Percentiles rank a stretch among this genome's conserved stretches.
These are phyloP conservation scores for Lepidurus packardi DNA, from an alignment of 1,140 invertebrate species.

Conservation along the genomic window DNA sequence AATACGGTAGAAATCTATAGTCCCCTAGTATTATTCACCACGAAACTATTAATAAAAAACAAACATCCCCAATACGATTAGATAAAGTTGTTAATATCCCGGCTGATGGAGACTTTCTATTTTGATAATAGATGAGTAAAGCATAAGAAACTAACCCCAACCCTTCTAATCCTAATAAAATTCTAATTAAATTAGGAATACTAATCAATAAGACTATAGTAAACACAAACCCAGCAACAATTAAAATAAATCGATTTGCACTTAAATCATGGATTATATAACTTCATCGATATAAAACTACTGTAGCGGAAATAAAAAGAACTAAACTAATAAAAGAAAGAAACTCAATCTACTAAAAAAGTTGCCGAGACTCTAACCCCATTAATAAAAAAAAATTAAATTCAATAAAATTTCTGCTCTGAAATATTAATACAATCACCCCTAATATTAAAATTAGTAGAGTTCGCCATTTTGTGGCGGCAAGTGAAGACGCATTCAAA, in stretches of 20 bases:
- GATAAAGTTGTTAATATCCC: too few species aligned
- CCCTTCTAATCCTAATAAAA: constrained; percentile 63
- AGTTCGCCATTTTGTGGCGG: too few species aligned
- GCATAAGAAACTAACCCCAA: constrained; percentile 60
- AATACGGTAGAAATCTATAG: constrained; percentile 48
- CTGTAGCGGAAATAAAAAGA: too few species aligned
- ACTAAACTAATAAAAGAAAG: too few species aligned
- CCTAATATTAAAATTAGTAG: background rate
- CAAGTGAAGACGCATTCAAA: too few species aligned
- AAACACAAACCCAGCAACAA: constrained; percentile 58
- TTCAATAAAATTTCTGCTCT: constrained; percentile 26
- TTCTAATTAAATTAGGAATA: constrained; percentile 58
- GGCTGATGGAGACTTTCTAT: constrained; percentile 53
- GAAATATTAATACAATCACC: background rate
- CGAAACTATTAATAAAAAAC: constrained; percentile 52
- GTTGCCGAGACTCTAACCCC: too few species aligned
- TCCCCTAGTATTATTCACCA: constrained; percentile 39
- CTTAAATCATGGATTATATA: constrained; percentile 48
- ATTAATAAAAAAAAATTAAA: background rate
- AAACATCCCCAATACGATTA: constrained; percentile 57
- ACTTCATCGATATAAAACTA: too few species aligned
- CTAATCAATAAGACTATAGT: constrained; percentile 63
- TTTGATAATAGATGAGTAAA: constrained; percentile 61
- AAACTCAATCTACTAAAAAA: too few species aligned
- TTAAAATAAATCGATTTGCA: constrained; percentile 52